A percentile compares a stretch with the other conserved stretches of the same genome.
phyloP scores from a whole-genome alignment of 2,888 invertebrate species.

The Brachypterus glaber region DNA sequence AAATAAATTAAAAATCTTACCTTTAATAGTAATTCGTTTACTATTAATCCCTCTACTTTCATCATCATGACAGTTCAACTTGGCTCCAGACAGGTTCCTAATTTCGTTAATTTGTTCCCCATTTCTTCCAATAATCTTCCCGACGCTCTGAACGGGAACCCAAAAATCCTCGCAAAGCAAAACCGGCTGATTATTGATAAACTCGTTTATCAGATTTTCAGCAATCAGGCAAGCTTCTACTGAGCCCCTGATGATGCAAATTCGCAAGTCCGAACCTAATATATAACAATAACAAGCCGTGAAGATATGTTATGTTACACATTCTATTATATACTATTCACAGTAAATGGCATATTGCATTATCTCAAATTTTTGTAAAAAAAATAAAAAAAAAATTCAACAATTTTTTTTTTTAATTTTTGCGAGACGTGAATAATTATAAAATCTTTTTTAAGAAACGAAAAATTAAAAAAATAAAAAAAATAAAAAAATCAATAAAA shows the following conservation, averaged over 20 bases:
- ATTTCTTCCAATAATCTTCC: constrained; percentile 65
- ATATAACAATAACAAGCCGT: too few relatives aligned
- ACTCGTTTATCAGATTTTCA: constrained; percentile 58
- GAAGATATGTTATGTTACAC: too few relatives aligned
- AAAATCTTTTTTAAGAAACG: too few relatives aligned
- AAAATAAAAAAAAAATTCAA: too few relatives aligned
- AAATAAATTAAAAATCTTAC: constrained; percentile 17
- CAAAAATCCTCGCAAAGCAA: constrained; percentile 56
- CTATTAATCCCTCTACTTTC: constrained; percentile 23
- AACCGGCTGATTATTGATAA: constrained; percentile 56
- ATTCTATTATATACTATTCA: too few relatives aligned
- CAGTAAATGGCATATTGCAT: too few relatives aligned
- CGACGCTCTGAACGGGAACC: constrained; percentile 57
- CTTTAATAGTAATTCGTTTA: constrained; percentile 33
- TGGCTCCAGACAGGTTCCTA: constrained; percentile 61
- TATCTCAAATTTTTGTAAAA: too few relatives aligned
- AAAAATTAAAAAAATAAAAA: too few relatives aligned
- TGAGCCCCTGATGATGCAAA: constrained; percentile 63
- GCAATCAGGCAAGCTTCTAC: constrained; percentile 60
- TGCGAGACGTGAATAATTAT: too few relatives aligned
- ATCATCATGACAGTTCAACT: constrained; percentile 49
- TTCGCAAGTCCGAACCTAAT: constrained; percentile 48
- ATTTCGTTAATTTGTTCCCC: constrained; percentile 66
- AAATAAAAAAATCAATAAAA: too few relatives aligned
- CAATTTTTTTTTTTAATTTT: too few relatives aligned